A percentile compares a stretch with the other conserved stretches of the same genome.
Evolutionary conservation across 1,140 invertebrate genomes (phyloP).

Genomic region (Globodera rostochiensis): DNA sequence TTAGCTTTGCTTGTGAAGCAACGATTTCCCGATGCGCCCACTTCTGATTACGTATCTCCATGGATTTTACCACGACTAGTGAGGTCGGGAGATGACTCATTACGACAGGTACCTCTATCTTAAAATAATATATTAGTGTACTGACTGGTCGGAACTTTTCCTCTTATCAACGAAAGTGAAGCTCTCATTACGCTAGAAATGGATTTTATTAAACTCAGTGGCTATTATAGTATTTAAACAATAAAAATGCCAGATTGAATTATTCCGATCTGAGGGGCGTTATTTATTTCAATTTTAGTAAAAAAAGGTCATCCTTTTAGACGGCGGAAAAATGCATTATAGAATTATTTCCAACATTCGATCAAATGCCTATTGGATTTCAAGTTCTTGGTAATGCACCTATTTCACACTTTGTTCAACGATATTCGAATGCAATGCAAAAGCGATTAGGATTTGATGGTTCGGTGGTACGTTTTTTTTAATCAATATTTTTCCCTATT

Average conservation of each 20-base stretch:
- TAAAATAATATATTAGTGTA: no score
- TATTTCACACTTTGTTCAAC: constrained; percentile 31
- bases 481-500: background rate
- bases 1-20: constrained; percentile 56
- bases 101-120: constrained; percentile 47
- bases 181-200: no score
- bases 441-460: constrained; percentile 33
- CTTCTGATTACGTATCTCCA: constrained; percentile 36
- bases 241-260: no score
- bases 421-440: constrained; percentile 34
- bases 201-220: no score
- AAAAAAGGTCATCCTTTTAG: constrained; percentile 36
- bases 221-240: no score
- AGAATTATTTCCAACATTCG: background rate
- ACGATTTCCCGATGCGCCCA: constrained; percentile 34
- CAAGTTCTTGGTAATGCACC: constrained; percentile 54
- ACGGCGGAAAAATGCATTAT: constrained; percentile 52
- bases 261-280: no score
- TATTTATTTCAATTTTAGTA: constrained; percentile 28
- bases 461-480: constrained; percentile 32
- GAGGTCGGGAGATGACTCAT: constrained; percentile 52
- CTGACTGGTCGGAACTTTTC: no score
- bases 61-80: constrained; percentile 57
- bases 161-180: no score
- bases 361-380: constrained; percentile 25